Percentiles rank a stretch among this genome's conserved stretches.
phyloP scores from a whole-genome alignment of 2,797 vertebrate genomes.

The Pangasius sanitwongsei region DNA sequence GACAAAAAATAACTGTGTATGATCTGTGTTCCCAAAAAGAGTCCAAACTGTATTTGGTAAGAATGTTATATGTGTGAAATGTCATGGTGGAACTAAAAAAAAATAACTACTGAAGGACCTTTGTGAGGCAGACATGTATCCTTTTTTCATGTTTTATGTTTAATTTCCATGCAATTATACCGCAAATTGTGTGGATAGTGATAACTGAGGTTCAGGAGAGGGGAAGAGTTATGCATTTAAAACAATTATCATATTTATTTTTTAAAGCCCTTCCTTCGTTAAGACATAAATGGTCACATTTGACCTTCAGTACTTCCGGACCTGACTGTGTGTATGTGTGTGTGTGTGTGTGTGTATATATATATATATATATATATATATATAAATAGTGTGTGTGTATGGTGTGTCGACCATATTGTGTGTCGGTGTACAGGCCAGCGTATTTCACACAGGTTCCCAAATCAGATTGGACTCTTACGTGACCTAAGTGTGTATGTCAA shows the following conservation, averaged over 20 bases:
- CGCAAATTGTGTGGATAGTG: neutral
- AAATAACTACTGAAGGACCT: constrained; percentile 45
- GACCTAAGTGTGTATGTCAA: neutral
- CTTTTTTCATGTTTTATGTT: constrained; percentile 36
- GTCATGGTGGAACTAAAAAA: constrained; percentile 50
- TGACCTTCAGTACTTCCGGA: neutral
- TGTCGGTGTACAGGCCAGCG: neutral
- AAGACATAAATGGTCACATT: neutral
- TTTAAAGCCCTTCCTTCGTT: neutral
- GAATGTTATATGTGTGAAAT: constrained; percentile 56
- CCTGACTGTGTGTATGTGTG: too few relatives aligned
- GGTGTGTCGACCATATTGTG: neutral
- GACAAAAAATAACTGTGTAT: constrained; percentile 60
- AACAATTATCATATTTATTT: neutral
- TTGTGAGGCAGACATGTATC: constrained; percentile 45
- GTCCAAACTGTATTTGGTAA: constrained; percentile 64
- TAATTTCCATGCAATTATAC: neutral
- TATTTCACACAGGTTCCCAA: neutral
- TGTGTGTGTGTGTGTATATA: neutral
- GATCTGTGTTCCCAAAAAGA: constrained; percentile 65
- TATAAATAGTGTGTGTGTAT: neutral
- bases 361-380: too few relatives aligned
- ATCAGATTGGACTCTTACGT: neutral
- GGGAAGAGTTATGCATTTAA: neutral
- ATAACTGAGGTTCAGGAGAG: neutral